Evolutionary conservation across 2,888 invertebrate genomes (phyloP), one percentile per base, ranked within the genome.

Genomic region (Lampropteryx suffumata): DNA sequence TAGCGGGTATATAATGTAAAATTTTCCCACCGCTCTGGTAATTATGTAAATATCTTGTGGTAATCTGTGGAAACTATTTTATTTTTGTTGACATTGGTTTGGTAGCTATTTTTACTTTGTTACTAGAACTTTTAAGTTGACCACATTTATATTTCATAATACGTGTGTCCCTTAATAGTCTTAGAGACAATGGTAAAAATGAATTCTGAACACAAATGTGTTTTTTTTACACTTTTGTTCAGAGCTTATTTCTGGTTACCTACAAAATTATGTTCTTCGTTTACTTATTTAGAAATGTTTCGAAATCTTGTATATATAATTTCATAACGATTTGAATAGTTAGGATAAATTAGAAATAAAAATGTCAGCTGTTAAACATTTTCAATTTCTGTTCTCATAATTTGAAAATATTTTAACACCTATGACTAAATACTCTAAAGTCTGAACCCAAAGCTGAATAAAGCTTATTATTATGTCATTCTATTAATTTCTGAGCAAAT

Each of bases 11-110:
- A 32, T 50, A 34, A 56, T 57, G 41, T 50, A 71, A 67, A 76
- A 73, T 63, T 40, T 73, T 89, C 89, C 88, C 89, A 89, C 89
- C 88, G 87, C 86, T 56, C 41, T 75, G 67, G 55, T 78, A 50
- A 54, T n/a, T 67, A 65, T 78, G 74, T 84, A 82, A 73, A 81
- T 84, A 81, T 64, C 13, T 32, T 32, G 34, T 46, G 34, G 45
- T 46, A n/a, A 41, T 29, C 6, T 49, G 33, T 56, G 32, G 44
- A 26, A 14, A 36, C 39, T 9, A 39, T 54, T 37, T 49, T 57
- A 30, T 44, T 44, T 53, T 50, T 52, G 46, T 61, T 54, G 39
- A 55, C 47, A 46, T 49, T 62, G 59, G n/a, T n/a, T n/a, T n/a
- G n/a, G 56, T 57, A 62, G 55, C 59, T 61, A 35, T 48, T 52